Percentiles rank a stretch among this genome's conserved stretches.
Evolutionary conservation across 2,797 vertebrate species (phyloP).

Genomic region (Trachurus trachurus): DNA sequence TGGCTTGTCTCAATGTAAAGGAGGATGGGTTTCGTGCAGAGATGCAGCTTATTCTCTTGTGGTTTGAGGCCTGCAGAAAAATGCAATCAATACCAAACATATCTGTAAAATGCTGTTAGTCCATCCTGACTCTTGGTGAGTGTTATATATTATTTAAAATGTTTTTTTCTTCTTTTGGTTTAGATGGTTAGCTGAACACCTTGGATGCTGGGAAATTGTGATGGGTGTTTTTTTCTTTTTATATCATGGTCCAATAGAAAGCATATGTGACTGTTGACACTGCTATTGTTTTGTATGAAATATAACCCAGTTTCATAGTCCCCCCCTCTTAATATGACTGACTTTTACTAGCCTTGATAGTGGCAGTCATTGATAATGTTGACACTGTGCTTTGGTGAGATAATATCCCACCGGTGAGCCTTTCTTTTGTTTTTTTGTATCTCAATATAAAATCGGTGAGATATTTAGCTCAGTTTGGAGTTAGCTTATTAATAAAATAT

Average conservation of each 20-base stretch:
- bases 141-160: neutral
- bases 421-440: neutral
- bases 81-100: neutral
- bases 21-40: neutral
- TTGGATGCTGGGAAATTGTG: neutral
- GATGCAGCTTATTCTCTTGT: neutral
- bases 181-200: neutral
- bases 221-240: neutral
- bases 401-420: neutral
- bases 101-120: neutral
- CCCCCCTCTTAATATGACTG: neutral
- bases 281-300: neutral
- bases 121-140: neutral
- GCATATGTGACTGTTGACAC: neutral
- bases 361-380: neutral
- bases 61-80: neutral
- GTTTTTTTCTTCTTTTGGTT: neutral
- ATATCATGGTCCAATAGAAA: neutral
- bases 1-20: neutral
- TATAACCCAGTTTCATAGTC: constrained; percentile 7
- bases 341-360: neutral
- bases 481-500: neutral
- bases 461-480: neutral
- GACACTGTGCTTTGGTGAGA: too few species aligned
- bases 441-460: neutral